Evolutionary conservation across 2,888 invertebrate species (phyloP).

Genomic region (Athrips mouffetella): DNA sequence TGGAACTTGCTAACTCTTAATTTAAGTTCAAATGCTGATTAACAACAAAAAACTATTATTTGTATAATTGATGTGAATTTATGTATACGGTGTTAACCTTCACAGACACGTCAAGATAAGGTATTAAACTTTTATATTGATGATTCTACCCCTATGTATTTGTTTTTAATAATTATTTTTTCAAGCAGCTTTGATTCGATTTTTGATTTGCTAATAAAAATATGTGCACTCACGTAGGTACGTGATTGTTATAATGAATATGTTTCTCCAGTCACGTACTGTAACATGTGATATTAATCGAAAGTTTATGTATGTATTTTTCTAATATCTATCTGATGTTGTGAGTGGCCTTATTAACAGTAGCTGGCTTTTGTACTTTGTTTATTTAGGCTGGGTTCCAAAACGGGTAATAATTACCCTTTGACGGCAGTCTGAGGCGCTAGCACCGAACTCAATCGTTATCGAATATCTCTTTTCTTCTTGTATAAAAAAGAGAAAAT

Average conservation of each 20-base stretch:
- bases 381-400: no score
- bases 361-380: not conserved
- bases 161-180: no score
- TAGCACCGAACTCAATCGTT: no score
- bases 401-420: no score
- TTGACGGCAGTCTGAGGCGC: no score
- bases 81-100: not conserved
- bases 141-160: no score
- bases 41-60: not conserved
- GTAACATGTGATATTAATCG: not conserved
- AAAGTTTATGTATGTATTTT: not conserved
- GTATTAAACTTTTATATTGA: not conserved
- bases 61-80: not conserved
- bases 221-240: no score
- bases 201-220: not conserved
- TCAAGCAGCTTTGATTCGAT: not conserved
- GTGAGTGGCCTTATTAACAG: not conserved
- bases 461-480: no score
- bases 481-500: no score
- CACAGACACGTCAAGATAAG: not conserved
- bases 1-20: conserved; percentile 2
- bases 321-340: not conserved
- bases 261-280: not conserved
- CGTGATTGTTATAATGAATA: conserved; percentile 3
- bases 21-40: conserved; percentile 9